phyloP scores from a whole-genome alignment of 2,888 invertebrate genomes.

The Erannis defoliaria region DNA sequence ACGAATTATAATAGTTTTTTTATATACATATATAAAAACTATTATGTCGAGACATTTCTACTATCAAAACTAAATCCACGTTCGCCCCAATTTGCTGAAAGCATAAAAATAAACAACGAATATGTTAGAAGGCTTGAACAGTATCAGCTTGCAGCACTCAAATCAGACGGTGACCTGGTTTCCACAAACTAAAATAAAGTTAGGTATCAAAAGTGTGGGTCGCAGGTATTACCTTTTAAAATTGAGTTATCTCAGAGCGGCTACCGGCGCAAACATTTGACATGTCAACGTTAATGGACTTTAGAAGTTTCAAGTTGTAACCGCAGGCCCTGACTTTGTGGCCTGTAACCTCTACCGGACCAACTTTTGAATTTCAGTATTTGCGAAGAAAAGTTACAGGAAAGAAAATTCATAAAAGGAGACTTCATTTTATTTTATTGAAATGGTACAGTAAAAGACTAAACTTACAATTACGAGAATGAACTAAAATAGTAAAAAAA shows the following conservation, averaged over 20 bases:
- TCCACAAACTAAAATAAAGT: slow-evolving; percentile 61
- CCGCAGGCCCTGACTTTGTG: background rate
- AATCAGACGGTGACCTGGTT: slow-evolving; percentile 69
- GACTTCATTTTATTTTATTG: background rate
- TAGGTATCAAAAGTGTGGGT: slow-evolving; percentile 52
- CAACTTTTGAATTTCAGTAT: background rate
- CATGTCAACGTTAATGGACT: slow-evolving; percentile 36
- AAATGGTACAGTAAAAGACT: too few species aligned
- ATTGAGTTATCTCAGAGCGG: slow-evolving; percentile 42
- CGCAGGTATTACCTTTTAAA: slow-evolving; percentile 50
- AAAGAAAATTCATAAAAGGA: background rate
- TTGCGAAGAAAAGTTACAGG: background rate
- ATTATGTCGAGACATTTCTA: background rate
- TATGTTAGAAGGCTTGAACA: slow-evolving; percentile 39
- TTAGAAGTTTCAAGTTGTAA: slow-evolving; percentile 5
- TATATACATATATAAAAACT: too few species aligned
- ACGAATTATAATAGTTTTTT: too few species aligned
- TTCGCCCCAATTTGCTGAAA: slow-evolving; percentile 31
- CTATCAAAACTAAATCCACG: slow-evolving; percentile 8
- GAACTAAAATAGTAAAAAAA: too few species aligned
- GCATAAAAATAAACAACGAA: slow-evolving; percentile 34
- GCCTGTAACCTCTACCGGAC: background rate
- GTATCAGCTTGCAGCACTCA: slow-evolving; percentile 55
- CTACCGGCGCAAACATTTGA: slow-evolving; percentile 34
- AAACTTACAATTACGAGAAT: too few species aligned